Conservation (phyloP, 2,113 vertebrate genomes). For the Malurus melanocephalus region DNA sequence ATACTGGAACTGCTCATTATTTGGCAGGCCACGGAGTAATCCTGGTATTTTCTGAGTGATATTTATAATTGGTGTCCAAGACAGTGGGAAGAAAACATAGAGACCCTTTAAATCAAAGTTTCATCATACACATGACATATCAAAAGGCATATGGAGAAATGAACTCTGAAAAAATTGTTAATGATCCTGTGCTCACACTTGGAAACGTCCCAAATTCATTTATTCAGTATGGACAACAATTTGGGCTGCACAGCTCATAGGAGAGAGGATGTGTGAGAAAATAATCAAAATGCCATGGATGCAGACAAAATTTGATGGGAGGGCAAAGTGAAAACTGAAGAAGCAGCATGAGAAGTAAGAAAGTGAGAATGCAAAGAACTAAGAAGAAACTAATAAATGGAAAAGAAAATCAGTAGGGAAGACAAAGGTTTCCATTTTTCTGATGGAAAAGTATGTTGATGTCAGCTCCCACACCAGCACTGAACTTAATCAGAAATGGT, state of each 20-base stretch:
- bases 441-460: background rate
- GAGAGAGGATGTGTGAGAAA: background rate
- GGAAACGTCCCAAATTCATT: background rate
- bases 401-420: background rate
- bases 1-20: conserved; percentile 13
- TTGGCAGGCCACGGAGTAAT: background rate
- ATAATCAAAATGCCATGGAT: background rate
- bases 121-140: background rate
- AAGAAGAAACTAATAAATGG: background rate
- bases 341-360: background rate
- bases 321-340: background rate
- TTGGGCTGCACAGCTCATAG: background rate
- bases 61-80: conserved; percentile 4
- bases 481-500: background rate
- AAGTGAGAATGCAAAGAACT: background rate
- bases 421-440: background rate
- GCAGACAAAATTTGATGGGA: background rate
- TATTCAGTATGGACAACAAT: background rate
- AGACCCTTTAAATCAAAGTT: background rate
- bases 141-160: background rate
- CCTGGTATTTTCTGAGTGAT: background rate
- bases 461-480: background rate
- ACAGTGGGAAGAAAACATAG: background rate
- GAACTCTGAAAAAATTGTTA: background rate
- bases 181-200: background rate